Evolutionary conservation across 1,140 invertebrate species (phyloP).

Genomic region (Ceratoteleas bidentatus): DNA sequence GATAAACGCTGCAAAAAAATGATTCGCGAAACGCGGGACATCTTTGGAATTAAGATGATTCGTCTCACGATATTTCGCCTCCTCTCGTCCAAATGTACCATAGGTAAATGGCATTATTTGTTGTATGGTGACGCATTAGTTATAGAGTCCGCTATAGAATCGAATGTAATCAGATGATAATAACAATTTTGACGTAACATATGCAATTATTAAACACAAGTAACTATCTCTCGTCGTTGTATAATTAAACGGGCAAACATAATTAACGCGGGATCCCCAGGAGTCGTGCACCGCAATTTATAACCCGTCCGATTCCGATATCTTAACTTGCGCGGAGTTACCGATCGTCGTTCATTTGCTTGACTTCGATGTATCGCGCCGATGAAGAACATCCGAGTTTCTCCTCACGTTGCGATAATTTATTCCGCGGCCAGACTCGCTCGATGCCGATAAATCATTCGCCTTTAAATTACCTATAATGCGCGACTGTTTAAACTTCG

Average conservation of each 20-base stretch:
- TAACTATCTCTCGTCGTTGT: constrained; percentile 39
- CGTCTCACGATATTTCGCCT: too few species aligned
- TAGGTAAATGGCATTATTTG: too few species aligned
- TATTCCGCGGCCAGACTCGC: constrained; percentile 11
- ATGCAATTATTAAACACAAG: constrained; percentile 42
- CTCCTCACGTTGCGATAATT: constrained; percentile 39
- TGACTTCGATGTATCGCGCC: constrained; percentile 11
- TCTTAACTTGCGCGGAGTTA: constrained; percentile 48
- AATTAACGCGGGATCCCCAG: constrained; percentile 61
- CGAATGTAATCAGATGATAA: constrained; percentile 55
- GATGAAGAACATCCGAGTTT: constrained; percentile 31
- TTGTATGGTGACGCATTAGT: too few species aligned
- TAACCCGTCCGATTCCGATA: constrained; percentile 34
- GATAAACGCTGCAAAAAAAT: too few species aligned
- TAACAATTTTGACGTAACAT: constrained; percentile 48
- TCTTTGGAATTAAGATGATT: too few species aligned
- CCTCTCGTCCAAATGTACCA: too few species aligned
- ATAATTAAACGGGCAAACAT: constrained; percentile 62
- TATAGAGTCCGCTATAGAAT: too few species aligned
- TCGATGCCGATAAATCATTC: constrained; percentile 27
- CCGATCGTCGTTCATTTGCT: constrained; percentile 41
- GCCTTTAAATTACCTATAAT: constrained; percentile 16
- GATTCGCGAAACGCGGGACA: too few species aligned
- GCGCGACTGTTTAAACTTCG: constrained; percentile 12
- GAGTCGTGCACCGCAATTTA: constrained; percentile 51